These are phyloP conservation scores for Takifugu bimaculatus DNA, from an alignment of 2,113 vertebrate genomes.

Conservation along the genomic window DNA sequence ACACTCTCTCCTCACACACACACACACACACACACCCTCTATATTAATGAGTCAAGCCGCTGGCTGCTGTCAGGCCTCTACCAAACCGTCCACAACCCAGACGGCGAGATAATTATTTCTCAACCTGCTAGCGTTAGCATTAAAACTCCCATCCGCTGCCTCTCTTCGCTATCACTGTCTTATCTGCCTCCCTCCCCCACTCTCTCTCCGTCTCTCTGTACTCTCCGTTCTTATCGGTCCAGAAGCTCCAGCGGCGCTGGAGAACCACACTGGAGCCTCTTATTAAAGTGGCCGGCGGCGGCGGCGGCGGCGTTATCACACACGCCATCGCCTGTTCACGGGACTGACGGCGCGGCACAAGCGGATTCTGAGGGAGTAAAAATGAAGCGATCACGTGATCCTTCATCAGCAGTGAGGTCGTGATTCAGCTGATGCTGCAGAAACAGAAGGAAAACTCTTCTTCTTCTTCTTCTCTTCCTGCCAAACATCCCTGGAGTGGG, in stretches of 20 bases:
- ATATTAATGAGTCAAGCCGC: constrained; percentile 58
- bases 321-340: constrained; percentile 33
- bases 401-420: too few relatives aligned
- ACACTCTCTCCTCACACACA: too few relatives aligned
- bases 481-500: too few relatives aligned
- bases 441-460: too few relatives aligned
- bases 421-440: too few relatives aligned
- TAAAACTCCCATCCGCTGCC: constrained; percentile 47
- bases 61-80: constrained; percentile 59
- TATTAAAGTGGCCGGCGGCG: constrained; percentile 7
- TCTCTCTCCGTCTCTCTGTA: constrained; percentile 37
- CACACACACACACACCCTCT: constrained; percentile 10
- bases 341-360: constrained; percentile 11
- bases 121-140: constrained; percentile 77
- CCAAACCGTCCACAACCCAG: constrained; percentile 46
- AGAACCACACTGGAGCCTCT: constrained; percentile 48
- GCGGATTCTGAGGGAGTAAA: not conserved
- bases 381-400: too few relatives aligned
- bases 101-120: constrained; percentile 73
- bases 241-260: constrained; percentile 46
- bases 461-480: too few relatives aligned
- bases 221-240: constrained; percentile 59
- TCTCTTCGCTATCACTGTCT: constrained; percentile 9
- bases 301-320: constrained; percentile 44
- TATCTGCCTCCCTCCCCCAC: constrained; percentile 1